These are phyloP conservation scores for Pocillopora verrucosa DNA, from an alignment of 64 coral and sea anemone species.

Conservation along the genomic window DNA sequence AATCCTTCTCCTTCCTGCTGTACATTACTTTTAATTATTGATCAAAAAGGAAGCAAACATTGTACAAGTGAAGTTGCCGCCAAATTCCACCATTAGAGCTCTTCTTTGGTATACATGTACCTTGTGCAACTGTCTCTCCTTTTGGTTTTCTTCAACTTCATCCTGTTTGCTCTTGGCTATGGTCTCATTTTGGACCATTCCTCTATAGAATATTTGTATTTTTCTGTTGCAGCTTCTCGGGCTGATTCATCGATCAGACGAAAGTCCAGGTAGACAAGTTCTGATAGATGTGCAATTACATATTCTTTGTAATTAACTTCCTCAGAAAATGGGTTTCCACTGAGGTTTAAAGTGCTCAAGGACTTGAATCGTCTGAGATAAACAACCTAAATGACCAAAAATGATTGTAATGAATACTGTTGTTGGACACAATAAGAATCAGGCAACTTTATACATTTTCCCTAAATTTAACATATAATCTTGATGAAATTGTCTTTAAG, in stretches of 20 bases:
- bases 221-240: constrained; percentile 88
- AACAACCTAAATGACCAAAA: constrained; percentile 56
- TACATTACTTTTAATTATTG: too few species aligned
- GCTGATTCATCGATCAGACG: constrained; percentile 85
- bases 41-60: too few species aligned
- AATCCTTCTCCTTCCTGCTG: too few species aligned
- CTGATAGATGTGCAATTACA: constrained; percentile 92
- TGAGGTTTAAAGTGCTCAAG: constrained; percentile 87
- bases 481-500: too few species aligned
- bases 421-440: too few species aligned
- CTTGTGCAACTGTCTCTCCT: constrained; percentile 88
- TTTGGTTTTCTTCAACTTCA: constrained; percentile 64
- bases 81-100: too few species aligned
- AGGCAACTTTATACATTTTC: too few species aligned
- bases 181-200: constrained; percentile 96
- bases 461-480: too few species aligned
- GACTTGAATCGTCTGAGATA: constrained; percentile 84
- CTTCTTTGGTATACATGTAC: constrained; percentile 14
- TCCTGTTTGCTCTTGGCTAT: constrained; percentile 73
- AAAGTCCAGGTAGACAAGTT: constrained; percentile 95
- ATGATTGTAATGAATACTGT: not conserved
- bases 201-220: constrained; percentile 94
- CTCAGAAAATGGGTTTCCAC: constrained; percentile 95
- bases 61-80: too few species aligned
- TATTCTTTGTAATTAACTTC: constrained; percentile 92